Evolutionary conservation across 1,140 invertebrate genomes (phyloP).

Genomic region (Diachasma alloeum): DNA sequence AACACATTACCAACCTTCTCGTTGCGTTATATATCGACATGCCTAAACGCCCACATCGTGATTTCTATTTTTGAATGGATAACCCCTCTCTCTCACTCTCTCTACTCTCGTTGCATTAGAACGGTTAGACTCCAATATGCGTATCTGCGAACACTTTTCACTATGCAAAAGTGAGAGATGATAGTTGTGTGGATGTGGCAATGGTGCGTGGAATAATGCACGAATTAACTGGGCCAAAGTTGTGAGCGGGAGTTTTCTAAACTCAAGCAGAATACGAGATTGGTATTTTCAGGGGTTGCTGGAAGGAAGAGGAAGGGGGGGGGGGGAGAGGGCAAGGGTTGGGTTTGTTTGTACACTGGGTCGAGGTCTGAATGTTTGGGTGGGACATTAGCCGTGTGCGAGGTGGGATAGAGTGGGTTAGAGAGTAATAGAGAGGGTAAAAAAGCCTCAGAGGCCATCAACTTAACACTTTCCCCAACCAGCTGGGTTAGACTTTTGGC

Average conservation of each 20-base stretch:
- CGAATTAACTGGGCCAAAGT: conserved; percentile 17
- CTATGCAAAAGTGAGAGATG: neutral
- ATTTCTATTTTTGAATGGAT: conserved; percentile 8
- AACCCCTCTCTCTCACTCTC: neutral
- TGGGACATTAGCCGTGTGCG: neutral
- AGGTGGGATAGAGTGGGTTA: neutral
- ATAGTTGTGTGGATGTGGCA: neutral
- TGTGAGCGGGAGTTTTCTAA: neutral
- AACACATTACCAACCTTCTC: neutral
- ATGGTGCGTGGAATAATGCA: conserved; percentile 1
- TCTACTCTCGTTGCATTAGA: neutral
- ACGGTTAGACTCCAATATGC: neutral
- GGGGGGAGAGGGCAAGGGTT: neutral
- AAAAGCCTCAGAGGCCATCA: neutral
- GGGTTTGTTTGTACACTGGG: neutral
- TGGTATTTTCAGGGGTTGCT: neutral
- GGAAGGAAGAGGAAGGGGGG: no score
- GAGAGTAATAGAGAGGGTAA: neutral
- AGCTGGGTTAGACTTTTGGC: neutral
- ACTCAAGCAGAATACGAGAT: conserved; percentile 6
- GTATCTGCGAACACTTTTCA: neutral
- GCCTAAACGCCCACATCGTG: neutral
- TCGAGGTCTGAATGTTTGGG: neutral
- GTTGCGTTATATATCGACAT: neutral
- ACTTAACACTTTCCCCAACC: neutral